Evolutionary conservation across 2,797 vertebrate genomes (phyloP).

Genomic region (Cygnus olor): DNA sequence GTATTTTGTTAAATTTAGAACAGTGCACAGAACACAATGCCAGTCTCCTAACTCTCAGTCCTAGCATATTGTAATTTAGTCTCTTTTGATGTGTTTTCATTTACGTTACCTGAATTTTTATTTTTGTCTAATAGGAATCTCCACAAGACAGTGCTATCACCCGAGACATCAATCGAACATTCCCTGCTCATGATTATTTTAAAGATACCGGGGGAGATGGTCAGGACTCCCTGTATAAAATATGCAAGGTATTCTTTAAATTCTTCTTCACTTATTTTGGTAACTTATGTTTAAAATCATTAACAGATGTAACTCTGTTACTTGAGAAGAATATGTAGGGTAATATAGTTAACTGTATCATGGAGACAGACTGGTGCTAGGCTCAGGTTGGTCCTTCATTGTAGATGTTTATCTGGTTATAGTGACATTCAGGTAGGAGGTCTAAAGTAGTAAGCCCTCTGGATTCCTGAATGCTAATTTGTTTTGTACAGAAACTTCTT

Average conservation of each 20-base stretch:
- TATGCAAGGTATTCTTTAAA: slow-evolving; percentile 91
- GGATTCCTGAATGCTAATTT: background rate
- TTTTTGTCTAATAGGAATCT: slow-evolving; percentile 85
- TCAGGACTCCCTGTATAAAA: slow-evolving; percentile 98
- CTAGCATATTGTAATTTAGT: background rate
- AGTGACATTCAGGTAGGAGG: background rate
- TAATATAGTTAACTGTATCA: background rate
- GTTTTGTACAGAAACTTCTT: background rate
- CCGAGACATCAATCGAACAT: slow-evolving; percentile 97
- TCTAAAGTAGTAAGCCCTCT: background rate
- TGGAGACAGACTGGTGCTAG: background rate
- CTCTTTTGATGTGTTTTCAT: background rate
- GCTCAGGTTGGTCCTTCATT: background rate
- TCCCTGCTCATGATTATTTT: slow-evolving; percentile 99
- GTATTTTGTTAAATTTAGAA: background rate
- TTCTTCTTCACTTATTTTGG: background rate
- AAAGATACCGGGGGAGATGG: slow-evolving; percentile 99
- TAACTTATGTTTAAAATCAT: background rate
- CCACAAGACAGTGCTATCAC: slow-evolving; percentile 99
- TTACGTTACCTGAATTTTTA: background rate
- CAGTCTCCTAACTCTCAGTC: background rate
- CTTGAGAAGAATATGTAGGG: background rate
- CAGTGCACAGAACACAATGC: background rate
- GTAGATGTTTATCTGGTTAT: background rate
- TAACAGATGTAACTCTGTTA: background rate